phyloP scores from a whole-genome alignment of 35 echinoderm and acorn worm genomes.

The Lytechinus pictus region DNA sequence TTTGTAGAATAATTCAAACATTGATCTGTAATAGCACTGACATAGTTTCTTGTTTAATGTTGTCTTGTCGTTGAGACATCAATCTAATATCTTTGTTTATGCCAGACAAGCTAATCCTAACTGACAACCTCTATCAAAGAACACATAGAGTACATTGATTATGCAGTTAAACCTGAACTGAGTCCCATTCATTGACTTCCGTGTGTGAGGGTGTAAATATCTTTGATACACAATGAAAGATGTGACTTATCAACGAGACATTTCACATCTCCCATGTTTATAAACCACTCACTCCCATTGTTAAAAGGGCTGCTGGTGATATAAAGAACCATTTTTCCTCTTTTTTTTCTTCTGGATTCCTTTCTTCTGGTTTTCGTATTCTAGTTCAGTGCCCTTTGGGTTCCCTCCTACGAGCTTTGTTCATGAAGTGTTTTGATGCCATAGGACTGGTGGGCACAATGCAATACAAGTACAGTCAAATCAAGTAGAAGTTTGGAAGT shows the following conservation, averaged over 20 bases:
- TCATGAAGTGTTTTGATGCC: constrained; percentile 42
- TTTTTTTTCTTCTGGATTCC: neutral
- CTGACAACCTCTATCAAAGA: neutral
- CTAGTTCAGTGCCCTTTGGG: constrained; percentile 13
- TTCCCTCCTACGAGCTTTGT: neutral
- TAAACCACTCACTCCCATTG: constrained; percentile 24
- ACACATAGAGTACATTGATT: neutral
- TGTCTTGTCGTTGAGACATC: neutral
- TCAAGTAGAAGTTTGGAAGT: constrained; percentile 15
- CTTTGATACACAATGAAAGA: neutral
- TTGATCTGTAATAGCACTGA: neutral
- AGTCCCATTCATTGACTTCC: neutral
- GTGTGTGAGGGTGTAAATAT: constrained; percentile 4
- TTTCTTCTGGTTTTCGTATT: neutral
- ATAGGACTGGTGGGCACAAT: constrained; percentile 36
- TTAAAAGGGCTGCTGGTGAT: neutral
- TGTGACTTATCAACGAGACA: constrained; percentile 26
- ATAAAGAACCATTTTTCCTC: neutral
- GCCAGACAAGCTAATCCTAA: neutral
- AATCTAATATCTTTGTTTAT: neutral
- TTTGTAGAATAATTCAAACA: neutral
- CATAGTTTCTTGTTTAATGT: too few relatives aligned
- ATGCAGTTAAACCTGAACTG: neutral
- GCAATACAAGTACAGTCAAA: constrained; percentile 46
- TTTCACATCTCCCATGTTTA: constrained; percentile 10